phyloP scores from a whole-genome alignment of 2,888 invertebrate genomes.

The Lordiphosa fenestrarum region DNA sequence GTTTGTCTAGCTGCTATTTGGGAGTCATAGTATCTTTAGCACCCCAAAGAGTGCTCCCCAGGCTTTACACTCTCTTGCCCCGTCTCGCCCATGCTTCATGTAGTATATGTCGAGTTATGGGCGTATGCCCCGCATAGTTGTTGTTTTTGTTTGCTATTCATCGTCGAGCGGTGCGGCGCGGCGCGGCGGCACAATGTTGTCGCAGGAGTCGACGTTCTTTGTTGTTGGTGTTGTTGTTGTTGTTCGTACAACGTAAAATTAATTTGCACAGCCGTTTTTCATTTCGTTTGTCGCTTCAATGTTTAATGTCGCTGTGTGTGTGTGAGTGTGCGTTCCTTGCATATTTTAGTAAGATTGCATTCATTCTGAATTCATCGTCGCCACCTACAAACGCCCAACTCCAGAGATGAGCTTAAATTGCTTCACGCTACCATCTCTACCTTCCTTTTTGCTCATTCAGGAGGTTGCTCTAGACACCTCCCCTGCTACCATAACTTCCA shows the following conservation, averaged over 20 bases:
- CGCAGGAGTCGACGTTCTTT: constrained; percentile 31
- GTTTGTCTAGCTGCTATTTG: constrained; percentile 46
- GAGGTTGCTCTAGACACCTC: background rate
- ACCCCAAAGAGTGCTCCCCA: constrained; percentile 1
- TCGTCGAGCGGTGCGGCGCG: constrained; percentile 18
- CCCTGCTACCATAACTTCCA: constrained; percentile 7
- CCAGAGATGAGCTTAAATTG: constrained; percentile 34
- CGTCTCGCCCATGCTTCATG: constrained; percentile 11
- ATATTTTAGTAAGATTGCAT: constrained; percentile 68
- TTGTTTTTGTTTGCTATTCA: constrained; percentile 47
- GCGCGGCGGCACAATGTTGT: constrained; percentile 16
- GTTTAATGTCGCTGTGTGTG: constrained; percentile 48
- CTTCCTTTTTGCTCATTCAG: background rate
- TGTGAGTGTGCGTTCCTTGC: constrained; percentile 60
- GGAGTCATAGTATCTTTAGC: constrained; percentile 27
- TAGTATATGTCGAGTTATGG: constrained; percentile 43
- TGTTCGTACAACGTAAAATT: constrained; percentile 57
- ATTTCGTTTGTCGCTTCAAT: constrained; percentile 57
- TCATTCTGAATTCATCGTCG: constrained; percentile 55
- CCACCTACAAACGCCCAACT: constrained; percentile 10
- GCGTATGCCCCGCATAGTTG: constrained; percentile 44
- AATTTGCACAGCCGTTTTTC: constrained; percentile 71
- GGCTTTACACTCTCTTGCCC: background rate
- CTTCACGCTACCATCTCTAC: background rate
- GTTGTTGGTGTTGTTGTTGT: constrained; percentile 37